Base-by-base conservation (phyloP, 2,888 invertebrate species). In the Aphelenchoides bicaudatus region DNA sequence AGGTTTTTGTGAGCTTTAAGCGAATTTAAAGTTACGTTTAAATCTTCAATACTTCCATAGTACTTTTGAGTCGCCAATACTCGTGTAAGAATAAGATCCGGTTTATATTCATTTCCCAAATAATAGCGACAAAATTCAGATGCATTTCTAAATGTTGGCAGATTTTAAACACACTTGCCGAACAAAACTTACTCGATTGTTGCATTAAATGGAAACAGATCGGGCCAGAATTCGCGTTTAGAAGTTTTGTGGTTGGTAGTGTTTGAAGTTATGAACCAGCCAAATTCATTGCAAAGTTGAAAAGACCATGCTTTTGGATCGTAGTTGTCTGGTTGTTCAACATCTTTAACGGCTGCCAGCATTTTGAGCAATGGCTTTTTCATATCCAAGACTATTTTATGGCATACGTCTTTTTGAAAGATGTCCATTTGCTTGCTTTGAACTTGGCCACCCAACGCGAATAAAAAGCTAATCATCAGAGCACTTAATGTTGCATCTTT, bases 211-310 rank as follows among this genome's bases (percentile, higher is more conserved):
- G 19, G 19, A 3, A 51, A 51, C 2, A 51, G 38, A 30, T 51
- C 37, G 2, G 52, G 52, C 52, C 52, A 51, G n/a, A 43, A 43
- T 6, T 19, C 23, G 10, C 43, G 10, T 43, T 43, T 43, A 8
- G 43, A n/a, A 10, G 43, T 43, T 25, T 37, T 19, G 16, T 30
- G 25, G 19, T 38, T 29, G 1, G 16, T 16, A 3, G 16, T n/a
- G 2, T 23, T 27, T 8, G 52, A 51, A n/a, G 38, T 38, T 28
- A 51, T 39, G 39, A 51, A 51, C 52, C 52, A 51, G 1, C 52
- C 52, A 28, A 51, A 51, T 16, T 51, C 52, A 19, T 51, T 51
- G 37, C 52, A 51, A 2, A 51, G 21, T 28, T 51, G 52, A 51
- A 38, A 51, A 1, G 52, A 23, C 52, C 52, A 51, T 19, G 37